Base-by-base conservation (phyloP, 2,113 vertebrate genomes). In the Acinonyx jubatus region DNA sequence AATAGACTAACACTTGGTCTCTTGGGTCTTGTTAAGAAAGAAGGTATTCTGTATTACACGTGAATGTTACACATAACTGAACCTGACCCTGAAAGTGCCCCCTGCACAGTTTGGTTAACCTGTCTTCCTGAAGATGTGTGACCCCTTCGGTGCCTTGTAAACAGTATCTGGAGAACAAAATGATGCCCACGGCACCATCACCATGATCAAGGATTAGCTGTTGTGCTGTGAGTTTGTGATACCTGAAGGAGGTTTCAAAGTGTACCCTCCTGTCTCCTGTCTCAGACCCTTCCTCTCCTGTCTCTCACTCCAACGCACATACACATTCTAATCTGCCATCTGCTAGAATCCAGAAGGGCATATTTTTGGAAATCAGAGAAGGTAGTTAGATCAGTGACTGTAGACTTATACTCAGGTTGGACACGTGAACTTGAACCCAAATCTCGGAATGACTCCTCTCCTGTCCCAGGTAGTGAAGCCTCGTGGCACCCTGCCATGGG, bases 111-210 rank as follows among this genome's bases (percentile, higher is more conserved):
- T 87, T 25, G 74, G 25, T 13, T 57, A 55, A 57, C 33, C 12
- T 36, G 4, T 55, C 66, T 66, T 66, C 29, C 0, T 66, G 81
- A 71, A 55, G 4, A 25, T 36, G 45, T 57, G 31, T 73, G 38
- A 2, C 5, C 0, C 27, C 55, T 31, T 65, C 27, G 36, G 16
- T 36, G 66, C 73, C 31, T 66, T 74, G 19, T 81, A 25, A 29
- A 73, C 15, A 15, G 57, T 33, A 21, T 52, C 38, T 41, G 31
- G n/a, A 63, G 79, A 78, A 23, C 33, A 69, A 29, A 50, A 63
- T 50, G 38, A 25, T 33, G 36, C 78, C 19, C 0, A 0, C 5
- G 33, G 33, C 16, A 0, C 27, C 1, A 0, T 27, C 0, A 4
- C 18, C 18, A 1, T 48, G 15, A 1, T 13, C 65, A 0, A 2